Base-by-base conservation (phyloP, 2,888 invertebrate genomes). In the Alloscopus bannaensis region DNA sequence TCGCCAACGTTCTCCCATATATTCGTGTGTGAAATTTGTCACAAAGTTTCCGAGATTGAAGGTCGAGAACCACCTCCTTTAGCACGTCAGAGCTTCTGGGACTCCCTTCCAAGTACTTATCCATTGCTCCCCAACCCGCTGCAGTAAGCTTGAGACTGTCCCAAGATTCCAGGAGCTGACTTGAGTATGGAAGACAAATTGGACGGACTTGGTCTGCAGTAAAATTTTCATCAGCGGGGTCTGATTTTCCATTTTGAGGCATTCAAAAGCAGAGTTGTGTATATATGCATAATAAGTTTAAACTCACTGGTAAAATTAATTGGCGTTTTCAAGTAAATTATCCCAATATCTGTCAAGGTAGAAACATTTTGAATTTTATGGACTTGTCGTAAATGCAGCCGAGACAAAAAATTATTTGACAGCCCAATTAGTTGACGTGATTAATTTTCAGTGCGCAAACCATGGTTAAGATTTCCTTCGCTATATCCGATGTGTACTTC, bases 401-500 rank as follows among this genome's bases (percentile, higher is more conserved):
- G 36, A 36, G 13, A 36, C 36, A 8, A 13, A 42, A 6, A 70
- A 31, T 26, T 45, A 45, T 4, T n/a, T 45, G 45, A 36, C 36
- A 36, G 4, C 13, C 3, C 45, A 45, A 16, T 45, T 45, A 4
- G 18, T 16, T 45, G n/a, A n/a, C n/a, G n/a, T 18, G 18, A 45
- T 45, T 45, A 16, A 4, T 45, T 45, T 45, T 4, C 45, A 4
- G 18, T 4, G 13, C 13, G 13, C 8, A 8, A 29, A 76, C 76
- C 85, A 64, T 84, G 69, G 52, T 82, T 76, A 0, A 81, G 68
- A 47, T 82, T 81, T 16, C 80, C 80, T 66, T 81, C 75, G 1
- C 60, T 80, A 60, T 81, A 86, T 8, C 62, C 81, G 36, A 81
- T 64, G 65, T 86, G 86, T 29, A 85, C 69, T 3, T 83, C 81